Evolutionary conservation across 1,140 invertebrate genomes (phyloP).

Genomic region (Pseudomyrmex sp.): DNA sequence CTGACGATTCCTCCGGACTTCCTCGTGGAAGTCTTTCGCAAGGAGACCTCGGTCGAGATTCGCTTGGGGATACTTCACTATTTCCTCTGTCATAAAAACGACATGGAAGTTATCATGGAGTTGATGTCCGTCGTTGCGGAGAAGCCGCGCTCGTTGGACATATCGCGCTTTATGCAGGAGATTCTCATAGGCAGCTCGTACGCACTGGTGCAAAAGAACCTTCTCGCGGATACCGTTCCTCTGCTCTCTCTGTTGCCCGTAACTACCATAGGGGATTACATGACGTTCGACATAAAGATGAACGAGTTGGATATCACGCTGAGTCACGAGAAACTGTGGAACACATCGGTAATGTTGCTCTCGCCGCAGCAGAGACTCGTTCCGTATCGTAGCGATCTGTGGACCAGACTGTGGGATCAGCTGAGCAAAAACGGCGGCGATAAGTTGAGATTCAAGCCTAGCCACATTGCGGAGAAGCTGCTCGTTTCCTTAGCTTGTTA

Average conservation of each 20-base stretch:
- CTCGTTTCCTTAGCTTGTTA: conserved; percentile 92
- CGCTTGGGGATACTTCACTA: conserved; percentile 92
- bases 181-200: conserved; percentile 91
- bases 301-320: conserved; percentile 84
- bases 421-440: conserved; percentile 86
- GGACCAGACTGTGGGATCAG: conserved; percentile 92
- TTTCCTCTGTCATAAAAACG: conserved; percentile 90
- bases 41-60: conserved; percentile 88
- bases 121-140: conserved; percentile 85
- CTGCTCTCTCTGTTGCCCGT: conserved; percentile 90
- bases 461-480: conserved; percentile 90
- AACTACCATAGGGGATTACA: conserved; percentile 86
- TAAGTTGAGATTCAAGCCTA: conserved; percentile 88
- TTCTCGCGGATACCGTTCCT: conserved; percentile 89
- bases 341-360: conserved; percentile 92
- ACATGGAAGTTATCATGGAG: conserved; percentile 89
- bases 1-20: conserved; percentile 87
- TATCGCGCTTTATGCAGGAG: conserved; percentile 90
- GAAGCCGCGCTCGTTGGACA: conserved; percentile 84
- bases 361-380: conserved; percentile 92
- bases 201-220: conserved; percentile 89
- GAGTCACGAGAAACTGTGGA: conserved; percentile 90
- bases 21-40: conserved; percentile 89
- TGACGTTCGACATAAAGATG: conserved; percentile 85
- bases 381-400: conserved; percentile 92